These are phyloP conservation scores for Boleophthalmus pectinirostris DNA, from an alignment of 2,113 vertebrate genomes.

Conservation along the genomic window DNA sequence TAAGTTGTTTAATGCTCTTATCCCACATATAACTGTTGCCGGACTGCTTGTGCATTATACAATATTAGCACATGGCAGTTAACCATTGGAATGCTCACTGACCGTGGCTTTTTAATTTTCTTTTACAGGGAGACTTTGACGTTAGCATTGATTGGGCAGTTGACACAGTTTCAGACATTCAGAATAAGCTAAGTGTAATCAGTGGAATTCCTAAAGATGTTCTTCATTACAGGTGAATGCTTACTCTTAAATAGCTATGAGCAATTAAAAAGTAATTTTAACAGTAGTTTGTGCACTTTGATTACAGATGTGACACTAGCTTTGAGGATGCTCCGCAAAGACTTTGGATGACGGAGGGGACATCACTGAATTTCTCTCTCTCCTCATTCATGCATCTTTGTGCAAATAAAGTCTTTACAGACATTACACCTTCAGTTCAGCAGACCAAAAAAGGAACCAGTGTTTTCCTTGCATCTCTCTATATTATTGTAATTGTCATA, in stretches of 20 bases:
- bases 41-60: too few species aligned
- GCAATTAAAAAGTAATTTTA: neutral
- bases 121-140: slow-evolving; percentile 50
- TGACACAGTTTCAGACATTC: slow-evolving; percentile 33
- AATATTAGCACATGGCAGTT: too few species aligned
- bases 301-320: slow-evolving; percentile 14
- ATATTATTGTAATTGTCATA: slow-evolving; percentile 35
- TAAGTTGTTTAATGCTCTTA: too few species aligned
- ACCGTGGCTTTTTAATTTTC: neutral
- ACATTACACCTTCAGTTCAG: slow-evolving; percentile 44
- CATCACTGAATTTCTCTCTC: slow-evolving; percentile 42
- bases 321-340: slow-evolving; percentile 4
- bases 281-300: neutral
- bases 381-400: slow-evolving; percentile 23
- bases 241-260: neutral
- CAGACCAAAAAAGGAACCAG: slow-evolving; percentile 59
- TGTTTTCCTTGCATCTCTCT: slow-evolving; percentile 47
- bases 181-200: slow-evolving; percentile 29
- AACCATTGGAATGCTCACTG: too few species aligned
- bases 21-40: too few species aligned
- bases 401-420: neutral
- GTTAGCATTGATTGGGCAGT: slow-evolving; percentile 29
- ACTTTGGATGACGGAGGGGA: slow-evolving; percentile 37
- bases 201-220: slow-evolving; percentile 48
- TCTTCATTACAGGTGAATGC: slow-evolving; percentile 41